These are phyloP conservation scores for Danio aesculapii DNA, from an alignment of 2,797 vertebrate genomes.

Conservation along the genomic window DNA sequence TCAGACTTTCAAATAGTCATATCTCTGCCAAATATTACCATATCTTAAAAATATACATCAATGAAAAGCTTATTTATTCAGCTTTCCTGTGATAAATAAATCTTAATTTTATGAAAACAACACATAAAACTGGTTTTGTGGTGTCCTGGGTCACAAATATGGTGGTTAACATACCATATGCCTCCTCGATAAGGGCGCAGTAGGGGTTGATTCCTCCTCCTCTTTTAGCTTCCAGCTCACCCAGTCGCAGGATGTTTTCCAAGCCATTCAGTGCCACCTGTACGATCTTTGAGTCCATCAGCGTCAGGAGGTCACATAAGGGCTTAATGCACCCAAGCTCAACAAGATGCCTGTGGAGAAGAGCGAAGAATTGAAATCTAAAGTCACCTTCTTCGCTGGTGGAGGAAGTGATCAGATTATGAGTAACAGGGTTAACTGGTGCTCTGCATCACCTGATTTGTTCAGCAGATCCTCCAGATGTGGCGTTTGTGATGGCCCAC, in stretches of 20 bases:
- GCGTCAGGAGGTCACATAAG: conserved; percentile 95
- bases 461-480: conserved; percentile 93
- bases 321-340: conserved; percentile 96
- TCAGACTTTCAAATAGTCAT: no score
- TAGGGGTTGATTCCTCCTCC: conserved; percentile 95
- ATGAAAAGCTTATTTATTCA: no score
- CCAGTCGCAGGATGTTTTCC: conserved; percentile 95
- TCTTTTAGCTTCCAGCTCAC: conserved; percentile 94
- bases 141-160: background rate
- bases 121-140: no score
- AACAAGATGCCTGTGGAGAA: conserved; percentile 87
- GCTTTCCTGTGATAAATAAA: no score
- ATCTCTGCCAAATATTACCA: no score
- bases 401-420: background rate
- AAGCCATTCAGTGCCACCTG: conserved; percentile 95
- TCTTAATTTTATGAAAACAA: no score
- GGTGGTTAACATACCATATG: conserved; percentile 84
- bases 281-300: conserved; percentile 98
- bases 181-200: conserved; percentile 95
- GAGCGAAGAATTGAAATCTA: background rate
- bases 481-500: conserved; percentile 96
- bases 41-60: no score
- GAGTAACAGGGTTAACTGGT: background rate
- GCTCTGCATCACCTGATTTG: conserved; percentile 87
- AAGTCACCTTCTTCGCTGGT: background rate